These are phyloP conservation scores for Caenorhabditis parvicauda DNA, from an alignment of 2,888 invertebrate species.

Conservation along the genomic window DNA sequence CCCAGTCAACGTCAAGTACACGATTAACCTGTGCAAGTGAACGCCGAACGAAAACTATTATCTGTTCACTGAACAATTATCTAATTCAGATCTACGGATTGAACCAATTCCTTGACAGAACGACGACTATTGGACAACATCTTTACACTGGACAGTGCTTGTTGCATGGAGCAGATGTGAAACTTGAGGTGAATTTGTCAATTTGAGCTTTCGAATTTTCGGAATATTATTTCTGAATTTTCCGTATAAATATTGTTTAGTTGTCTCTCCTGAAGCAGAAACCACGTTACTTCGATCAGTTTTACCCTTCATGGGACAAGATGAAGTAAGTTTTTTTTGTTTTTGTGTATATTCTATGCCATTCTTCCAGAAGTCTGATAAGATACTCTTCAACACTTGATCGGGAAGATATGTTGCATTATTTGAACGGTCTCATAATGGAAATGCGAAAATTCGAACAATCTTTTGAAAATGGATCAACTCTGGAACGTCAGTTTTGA, in stretches of 20 bases:
- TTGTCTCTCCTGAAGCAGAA: conserved; percentile 11
- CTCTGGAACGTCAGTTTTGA: conserved; percentile 15
- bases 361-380: conserved; percentile 21
- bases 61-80: conserved; percentile 2
- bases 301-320: conserved; percentile 14
- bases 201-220: background rate
- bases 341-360: background rate
- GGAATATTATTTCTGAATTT: too few species aligned
- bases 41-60: too few species aligned
- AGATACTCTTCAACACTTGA: conserved; percentile 34
- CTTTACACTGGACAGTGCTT: conserved; percentile 51
- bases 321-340: conserved; percentile 20
- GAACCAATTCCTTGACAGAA: conserved; percentile 38
- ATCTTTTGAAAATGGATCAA: conserved; percentile 23
- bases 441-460: conserved; percentile 35
- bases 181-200: conserved; percentile 35
- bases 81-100: conserved; percentile 43
- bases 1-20: too few species aligned
- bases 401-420: conserved; percentile 38
- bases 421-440: conserved; percentile 15
- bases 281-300: conserved; percentile 1
- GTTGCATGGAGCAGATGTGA: conserved; percentile 52
- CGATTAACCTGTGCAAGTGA: too few species aligned
- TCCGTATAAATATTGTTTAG: background rate
- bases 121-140: conserved; percentile 46